Evolutionary conservation across 2,113 vertebrate genomes (phyloP).

Genomic region (Indicator maculatus): DNA sequence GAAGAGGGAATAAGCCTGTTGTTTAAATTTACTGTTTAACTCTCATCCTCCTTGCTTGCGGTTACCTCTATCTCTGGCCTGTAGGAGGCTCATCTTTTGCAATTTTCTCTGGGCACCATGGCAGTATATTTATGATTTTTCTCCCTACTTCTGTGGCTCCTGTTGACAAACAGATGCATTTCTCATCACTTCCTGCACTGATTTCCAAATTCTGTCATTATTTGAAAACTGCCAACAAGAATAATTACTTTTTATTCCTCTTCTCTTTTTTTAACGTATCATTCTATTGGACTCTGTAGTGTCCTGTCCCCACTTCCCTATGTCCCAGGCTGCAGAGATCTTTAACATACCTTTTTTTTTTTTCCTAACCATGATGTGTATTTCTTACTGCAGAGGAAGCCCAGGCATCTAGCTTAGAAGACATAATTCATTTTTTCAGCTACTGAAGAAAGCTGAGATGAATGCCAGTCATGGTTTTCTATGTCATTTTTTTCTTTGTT

Average conservation of each 20-base stretch:
- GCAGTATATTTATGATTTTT: not conserved
- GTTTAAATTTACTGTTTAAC: not conserved
- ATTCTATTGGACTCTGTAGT: not conserved
- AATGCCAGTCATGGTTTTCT: not conserved
- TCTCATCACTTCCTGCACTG: not conserved
- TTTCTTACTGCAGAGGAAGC: not conserved
- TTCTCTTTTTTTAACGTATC: not conserved
- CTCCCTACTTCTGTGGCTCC: not conserved
- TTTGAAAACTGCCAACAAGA: not conserved
- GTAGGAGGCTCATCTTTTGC: not conserved
- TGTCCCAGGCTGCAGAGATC: not conserved
- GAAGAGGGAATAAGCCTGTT: not conserved
- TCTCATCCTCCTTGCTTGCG: not conserved
- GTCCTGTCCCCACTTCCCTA: accelerated
- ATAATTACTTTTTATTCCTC: not conserved
- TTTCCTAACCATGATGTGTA: not conserved
- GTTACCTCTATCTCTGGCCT: not conserved
- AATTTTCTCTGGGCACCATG: not conserved
- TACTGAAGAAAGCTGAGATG: not conserved
- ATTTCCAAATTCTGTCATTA: not conserved
- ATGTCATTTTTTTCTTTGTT: not conserved
- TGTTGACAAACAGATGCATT: not conserved
- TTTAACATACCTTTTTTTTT: not conserved
- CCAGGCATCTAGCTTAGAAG: not conserved
- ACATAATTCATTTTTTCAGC: not conserved